Conservation (phyloP, 1,140 invertebrate species). For the Meloidogyne floridensis region DNA sequence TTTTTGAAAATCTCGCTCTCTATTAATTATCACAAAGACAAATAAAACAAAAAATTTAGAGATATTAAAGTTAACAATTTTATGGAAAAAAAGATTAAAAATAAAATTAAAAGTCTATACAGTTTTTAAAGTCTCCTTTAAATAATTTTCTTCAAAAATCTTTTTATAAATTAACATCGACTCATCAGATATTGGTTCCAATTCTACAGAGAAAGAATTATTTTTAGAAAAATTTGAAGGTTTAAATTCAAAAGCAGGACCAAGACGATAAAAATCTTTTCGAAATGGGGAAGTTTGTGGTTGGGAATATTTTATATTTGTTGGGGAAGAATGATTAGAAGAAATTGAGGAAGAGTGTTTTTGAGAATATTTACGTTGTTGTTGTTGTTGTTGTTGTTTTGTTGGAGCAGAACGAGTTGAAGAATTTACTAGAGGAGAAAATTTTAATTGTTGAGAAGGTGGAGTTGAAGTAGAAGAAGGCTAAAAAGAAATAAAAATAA, state of each 20-base stretch:
- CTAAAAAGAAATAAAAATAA: not conserved
- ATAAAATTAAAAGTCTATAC: not conserved
- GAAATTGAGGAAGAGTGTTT: not conserved
- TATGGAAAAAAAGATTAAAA: not conserved
- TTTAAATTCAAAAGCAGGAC: constrained; percentile 46
- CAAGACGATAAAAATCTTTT: constrained; percentile 38
- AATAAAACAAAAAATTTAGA: too few species aligned
- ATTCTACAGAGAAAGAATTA: constrained; percentile 11
- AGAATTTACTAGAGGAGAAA: not conserved
- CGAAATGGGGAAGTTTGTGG: not conserved
- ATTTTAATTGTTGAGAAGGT: not conserved
- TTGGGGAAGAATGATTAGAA: not conserved
- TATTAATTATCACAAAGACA: too few species aligned
- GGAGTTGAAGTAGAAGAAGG: not conserved
- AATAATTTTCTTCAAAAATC: not conserved
- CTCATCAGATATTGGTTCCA: constrained; percentile 10
- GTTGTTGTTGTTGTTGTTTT: not conserved
- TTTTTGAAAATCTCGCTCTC: too few species aligned
- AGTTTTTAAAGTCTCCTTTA: not conserved
- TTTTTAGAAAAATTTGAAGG: constrained; percentile 38
- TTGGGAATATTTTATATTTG: constrained; percentile 8
- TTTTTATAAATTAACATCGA: constrained; percentile 22
- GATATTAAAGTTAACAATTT: not conserved
- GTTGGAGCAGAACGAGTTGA: not conserved
- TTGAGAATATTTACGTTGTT: not conserved